These are phyloP conservation scores for Chrysopa pallens DNA, from an alignment of 1,140 invertebrate species.

Conservation along the genomic window DNA sequence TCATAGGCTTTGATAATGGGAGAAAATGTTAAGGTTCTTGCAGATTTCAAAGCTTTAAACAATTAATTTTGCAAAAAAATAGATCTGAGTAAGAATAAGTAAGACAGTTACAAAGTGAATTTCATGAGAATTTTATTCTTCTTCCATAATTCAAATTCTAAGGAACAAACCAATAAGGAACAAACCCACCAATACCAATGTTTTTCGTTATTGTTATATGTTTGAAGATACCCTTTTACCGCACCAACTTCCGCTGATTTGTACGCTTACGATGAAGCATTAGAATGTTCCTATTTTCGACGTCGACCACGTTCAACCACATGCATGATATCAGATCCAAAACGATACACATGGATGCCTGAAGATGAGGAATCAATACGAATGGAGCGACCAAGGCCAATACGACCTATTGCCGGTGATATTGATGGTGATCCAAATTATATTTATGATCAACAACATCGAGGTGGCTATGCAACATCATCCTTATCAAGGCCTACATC, in stretches of 20 bases:
- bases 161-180: too few relatives aligned
- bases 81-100: too few relatives aligned
- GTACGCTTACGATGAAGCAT: conserved; percentile 41
- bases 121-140: too few relatives aligned
- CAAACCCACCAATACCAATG: neutral
- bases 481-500: neutral
- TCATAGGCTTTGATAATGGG: too few relatives aligned
- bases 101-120: too few relatives aligned
- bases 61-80: too few relatives aligned
- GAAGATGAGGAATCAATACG: conserved; percentile 52
- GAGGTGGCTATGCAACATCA: too few relatives aligned
- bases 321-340: conserved; percentile 46
- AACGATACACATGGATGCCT: conserved; percentile 53
- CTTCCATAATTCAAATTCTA: too few relatives aligned
- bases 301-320: conserved; percentile 48
- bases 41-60: too few relatives aligned
- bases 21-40: too few relatives aligned
- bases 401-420: conserved; percentile 15
- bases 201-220: neutral
- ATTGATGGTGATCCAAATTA: too few relatives aligned
- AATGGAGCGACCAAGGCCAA: conserved; percentile 44
- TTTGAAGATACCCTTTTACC: conserved; percentile 30
- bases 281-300: conserved; percentile 58
- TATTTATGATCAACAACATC: too few relatives aligned
- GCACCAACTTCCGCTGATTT: conserved; percentile 29